Evolutionary conservation across 2,797 vertebrate species (phyloP).

Genomic region (Megalops cyprinoides): DNA sequence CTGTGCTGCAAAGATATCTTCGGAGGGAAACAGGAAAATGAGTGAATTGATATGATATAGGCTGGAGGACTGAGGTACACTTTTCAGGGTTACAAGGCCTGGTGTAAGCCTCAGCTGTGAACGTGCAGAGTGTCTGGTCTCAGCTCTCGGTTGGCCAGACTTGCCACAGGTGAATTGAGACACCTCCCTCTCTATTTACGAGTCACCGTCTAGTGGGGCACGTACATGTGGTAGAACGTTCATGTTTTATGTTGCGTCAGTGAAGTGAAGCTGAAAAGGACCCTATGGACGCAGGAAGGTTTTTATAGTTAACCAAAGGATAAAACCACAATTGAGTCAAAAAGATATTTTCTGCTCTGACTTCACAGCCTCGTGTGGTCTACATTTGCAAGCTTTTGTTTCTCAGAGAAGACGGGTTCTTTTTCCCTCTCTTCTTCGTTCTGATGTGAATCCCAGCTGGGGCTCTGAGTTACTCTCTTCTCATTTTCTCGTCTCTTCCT

Average conservation of each 20-base stretch:
- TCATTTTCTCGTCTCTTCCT: slow-evolving; percentile 35
- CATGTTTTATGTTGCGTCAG: slow-evolving; percentile 58
- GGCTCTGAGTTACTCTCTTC: slow-evolving; percentile 50
- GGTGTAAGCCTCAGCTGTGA: background rate
- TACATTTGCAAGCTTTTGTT: slow-evolving; percentile 59
- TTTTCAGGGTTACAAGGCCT: background rate
- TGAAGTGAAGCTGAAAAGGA: slow-evolving; percentile 66
- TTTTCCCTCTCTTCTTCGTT: slow-evolving; percentile 47
- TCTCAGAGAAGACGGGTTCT: slow-evolving; percentile 38
- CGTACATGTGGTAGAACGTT: slow-evolving; percentile 63
- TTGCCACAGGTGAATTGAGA: slow-evolving; percentile 13
- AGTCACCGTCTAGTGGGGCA: slow-evolving; percentile 54
- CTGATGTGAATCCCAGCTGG: slow-evolving; percentile 71
- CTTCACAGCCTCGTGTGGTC: slow-evolving; percentile 71
- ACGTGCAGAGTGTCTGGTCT: no score
- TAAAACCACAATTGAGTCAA: slow-evolving; percentile 69
- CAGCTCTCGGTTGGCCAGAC: no score
- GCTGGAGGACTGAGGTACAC: slow-evolving; percentile 11
- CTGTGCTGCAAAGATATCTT: no score
- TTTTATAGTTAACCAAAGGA: slow-evolving; percentile 68
- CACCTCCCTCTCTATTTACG: slow-evolving; percentile 52
- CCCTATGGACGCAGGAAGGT: slow-evolving; percentile 60
- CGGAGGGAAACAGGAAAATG: slow-evolving; percentile 2
- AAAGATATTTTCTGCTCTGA: slow-evolving; percentile 62
- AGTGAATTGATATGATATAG: background rate